These are phyloP conservation scores for Nomada flava DNA, from an alignment of 2,888 invertebrate species.

Conservation along the genomic window DNA sequence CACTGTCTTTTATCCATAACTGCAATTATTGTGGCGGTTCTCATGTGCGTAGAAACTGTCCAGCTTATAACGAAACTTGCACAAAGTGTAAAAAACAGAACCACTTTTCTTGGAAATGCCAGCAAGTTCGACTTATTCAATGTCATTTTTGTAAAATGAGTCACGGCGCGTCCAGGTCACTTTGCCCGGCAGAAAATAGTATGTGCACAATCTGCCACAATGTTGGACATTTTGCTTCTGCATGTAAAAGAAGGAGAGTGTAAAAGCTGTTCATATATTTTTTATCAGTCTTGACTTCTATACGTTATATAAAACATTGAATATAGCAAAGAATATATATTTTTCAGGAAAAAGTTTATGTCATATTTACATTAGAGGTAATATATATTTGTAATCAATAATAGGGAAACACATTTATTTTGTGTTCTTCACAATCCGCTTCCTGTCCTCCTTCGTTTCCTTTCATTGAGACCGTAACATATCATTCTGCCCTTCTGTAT, in stretches of 20 bases:
- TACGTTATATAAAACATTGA: too few relatives aligned
- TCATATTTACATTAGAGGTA: too few relatives aligned
- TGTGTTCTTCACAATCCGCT: not conserved
- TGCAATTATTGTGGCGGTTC: constrained; percentile 44
- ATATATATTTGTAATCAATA: not conserved
- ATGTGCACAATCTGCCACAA: not conserved
- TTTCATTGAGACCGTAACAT: constrained; percentile 29
- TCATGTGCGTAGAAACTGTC: constrained; percentile 39
- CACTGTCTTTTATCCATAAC: not conserved
- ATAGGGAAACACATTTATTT: not conserved
- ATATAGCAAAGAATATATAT: too few relatives aligned
- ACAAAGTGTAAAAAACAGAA: constrained; percentile 36
- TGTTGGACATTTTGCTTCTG: constrained; percentile 19
- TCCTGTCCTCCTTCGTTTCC: constrained; percentile 16
- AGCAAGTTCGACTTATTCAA: accelerated
- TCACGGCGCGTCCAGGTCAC: constrained; percentile 11
- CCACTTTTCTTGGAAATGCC: constrained; percentile 55
- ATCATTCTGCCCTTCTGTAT: constrained; percentile 25
- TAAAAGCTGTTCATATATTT: too few relatives aligned
- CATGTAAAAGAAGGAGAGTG: not conserved
- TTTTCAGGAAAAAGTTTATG: too few relatives aligned
- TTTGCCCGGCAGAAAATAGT: constrained; percentile 14
- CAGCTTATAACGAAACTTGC: constrained; percentile 45
- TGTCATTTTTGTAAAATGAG: constrained; percentile 18
- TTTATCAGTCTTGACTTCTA: too few relatives aligned